These are phyloP conservation scores for Bolborhynchus lineola DNA, from an alignment of 2,113 vertebrate species.

Conservation along the genomic window DNA sequence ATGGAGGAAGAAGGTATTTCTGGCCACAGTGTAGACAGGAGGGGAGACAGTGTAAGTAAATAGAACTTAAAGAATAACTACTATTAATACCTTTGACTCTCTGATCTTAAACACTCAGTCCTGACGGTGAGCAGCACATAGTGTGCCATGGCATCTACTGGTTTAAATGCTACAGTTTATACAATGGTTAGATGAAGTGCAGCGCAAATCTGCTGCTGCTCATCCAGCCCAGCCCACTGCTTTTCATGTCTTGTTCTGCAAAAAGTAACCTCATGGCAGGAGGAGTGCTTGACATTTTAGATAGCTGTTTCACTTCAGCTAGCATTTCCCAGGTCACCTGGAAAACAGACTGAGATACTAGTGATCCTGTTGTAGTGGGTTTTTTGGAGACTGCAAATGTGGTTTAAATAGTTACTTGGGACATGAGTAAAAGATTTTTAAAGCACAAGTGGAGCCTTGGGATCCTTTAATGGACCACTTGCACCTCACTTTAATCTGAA, in stretches of 20 bases:
- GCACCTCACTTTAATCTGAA: constrained; percentile 11
- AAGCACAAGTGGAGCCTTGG: neutral
- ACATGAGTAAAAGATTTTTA: neutral
- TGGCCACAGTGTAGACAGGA: neutral
- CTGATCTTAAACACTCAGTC: neutral
- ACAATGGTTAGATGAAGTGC: neutral
- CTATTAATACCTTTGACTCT: neutral
- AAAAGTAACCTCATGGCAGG: neutral
- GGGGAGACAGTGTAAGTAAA: neutral
- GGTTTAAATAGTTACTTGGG: constrained; percentile 6
- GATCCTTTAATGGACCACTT: neutral
- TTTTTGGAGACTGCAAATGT: neutral
- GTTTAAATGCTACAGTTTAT: neutral
- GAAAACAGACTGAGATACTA: neutral
- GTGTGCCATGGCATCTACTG: neutral
- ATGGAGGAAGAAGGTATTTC: neutral
- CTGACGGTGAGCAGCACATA: neutral
- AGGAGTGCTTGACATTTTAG: neutral
- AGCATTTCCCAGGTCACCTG: neutral
- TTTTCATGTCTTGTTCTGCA: neutral
- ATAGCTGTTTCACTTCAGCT: neutral
- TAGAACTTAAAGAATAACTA: neutral
- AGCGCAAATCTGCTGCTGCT: neutral
- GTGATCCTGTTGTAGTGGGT: neutral
- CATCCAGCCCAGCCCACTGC: neutral